A percentile compares a stretch with the other conserved stretches of the same genome.
Conservation (phyloP, 2,113 vertebrate genomes). For the Cyphomyrus plagiostoma region DNA sequence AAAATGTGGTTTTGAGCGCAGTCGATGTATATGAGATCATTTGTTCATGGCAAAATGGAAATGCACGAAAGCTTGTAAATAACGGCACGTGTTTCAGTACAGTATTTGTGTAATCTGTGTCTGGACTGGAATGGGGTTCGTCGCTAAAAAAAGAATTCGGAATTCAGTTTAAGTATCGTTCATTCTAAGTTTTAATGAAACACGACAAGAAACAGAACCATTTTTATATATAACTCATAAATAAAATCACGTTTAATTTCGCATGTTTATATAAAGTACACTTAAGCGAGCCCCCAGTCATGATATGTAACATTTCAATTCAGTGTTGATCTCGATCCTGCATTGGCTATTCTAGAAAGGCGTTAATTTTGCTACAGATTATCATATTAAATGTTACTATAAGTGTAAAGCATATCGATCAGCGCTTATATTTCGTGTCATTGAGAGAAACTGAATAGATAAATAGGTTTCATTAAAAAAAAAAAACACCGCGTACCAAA, state of each 20-base stretch:
- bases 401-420: neutral
- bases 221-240: neutral
- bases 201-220: neutral
- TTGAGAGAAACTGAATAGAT: neutral
- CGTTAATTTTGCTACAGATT: neutral
- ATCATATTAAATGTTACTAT: neutral
- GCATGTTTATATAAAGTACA: neutral
- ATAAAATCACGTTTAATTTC: neutral
- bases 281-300: neutral
- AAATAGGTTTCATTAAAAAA: neutral
- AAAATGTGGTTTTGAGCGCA: neutral
- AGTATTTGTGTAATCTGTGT: neutral
- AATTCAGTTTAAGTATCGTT: neutral
- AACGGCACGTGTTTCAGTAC: neutral
- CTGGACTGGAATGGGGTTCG: neutral
- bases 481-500: neutral
- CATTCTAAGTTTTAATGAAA: neutral
- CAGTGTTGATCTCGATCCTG: neutral
- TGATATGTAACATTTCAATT: neutral
- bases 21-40: neutral
- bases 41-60: neutral
- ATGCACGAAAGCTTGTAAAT: neutral
- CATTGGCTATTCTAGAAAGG: neutral
- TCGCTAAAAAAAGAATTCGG: neutral
- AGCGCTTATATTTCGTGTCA: neutral